Percentiles rank a stretch among this genome's conserved stretches.
Conservation (phyloP, 2,113 vertebrate genomes). For the Serilophus lunatus region DNA sequence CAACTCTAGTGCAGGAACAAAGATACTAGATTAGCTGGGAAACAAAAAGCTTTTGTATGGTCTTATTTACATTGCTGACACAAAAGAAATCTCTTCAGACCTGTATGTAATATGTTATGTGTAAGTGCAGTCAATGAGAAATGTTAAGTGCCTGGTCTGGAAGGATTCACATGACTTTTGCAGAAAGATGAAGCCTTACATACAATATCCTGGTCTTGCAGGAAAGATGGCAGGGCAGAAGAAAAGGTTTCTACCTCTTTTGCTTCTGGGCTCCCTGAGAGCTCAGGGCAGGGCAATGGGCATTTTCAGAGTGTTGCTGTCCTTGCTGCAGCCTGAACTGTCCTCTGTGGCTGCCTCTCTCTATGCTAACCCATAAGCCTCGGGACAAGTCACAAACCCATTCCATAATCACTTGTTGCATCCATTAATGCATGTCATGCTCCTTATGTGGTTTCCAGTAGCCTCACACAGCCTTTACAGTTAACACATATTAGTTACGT, state of each 20-base stretch:
- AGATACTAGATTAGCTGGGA: not conserved
- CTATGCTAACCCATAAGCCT: fast-evolving
- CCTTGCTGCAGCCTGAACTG: not conserved
- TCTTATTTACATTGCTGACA: not conserved
- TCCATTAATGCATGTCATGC: not conserved
- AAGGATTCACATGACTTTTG: not conserved
- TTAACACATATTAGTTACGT: fast-evolving
- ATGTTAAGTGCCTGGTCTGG: not conserved
- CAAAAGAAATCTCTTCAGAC: constrained; percentile 2
- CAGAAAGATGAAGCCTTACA: not conserved
- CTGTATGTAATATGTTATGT: not conserved
- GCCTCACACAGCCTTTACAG: not conserved
- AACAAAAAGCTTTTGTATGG: not conserved
- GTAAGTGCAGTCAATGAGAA: not conserved
- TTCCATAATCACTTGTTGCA: not conserved
- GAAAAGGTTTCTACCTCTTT: not conserved
- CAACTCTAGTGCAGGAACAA: not conserved
- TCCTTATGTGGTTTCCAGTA: not conserved
- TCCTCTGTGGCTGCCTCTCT: not conserved
- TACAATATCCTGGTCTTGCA: not conserved
- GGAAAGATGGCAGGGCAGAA: not conserved
- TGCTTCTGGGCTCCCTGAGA: not conserved
- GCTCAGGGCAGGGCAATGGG: not conserved
- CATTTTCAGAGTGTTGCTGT: fast-evolving
- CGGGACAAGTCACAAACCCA: not conserved